phyloP scores from a whole-genome alignment of 1,140 invertebrate species.

The Trichogramma pretiosum region DNA sequence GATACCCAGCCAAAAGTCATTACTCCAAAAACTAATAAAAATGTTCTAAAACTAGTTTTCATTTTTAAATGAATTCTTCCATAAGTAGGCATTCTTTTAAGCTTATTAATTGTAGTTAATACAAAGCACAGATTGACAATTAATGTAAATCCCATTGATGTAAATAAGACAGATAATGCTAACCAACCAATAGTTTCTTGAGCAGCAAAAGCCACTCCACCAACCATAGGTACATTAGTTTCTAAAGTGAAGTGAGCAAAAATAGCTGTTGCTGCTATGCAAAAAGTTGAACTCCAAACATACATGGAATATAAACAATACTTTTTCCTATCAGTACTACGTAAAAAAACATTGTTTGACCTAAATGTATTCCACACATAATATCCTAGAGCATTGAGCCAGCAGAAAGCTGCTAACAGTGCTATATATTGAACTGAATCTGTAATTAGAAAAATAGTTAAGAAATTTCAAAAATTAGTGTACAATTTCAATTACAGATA shows the following conservation, averaged over 20 bases:
- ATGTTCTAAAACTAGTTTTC: conserved; percentile 74
- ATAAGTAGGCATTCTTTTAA: conserved; percentile 69
- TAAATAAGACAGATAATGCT: conserved; percentile 70
- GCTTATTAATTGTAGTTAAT: conserved; percentile 65
- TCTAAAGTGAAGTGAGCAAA: conserved; percentile 76
- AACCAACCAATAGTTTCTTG: conserved; percentile 58
- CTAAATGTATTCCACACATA: conserved; percentile 81
- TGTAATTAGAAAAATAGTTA: conserved; percentile 38
- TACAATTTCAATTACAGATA: not conserved
- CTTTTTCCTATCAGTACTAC: conserved; percentile 72
- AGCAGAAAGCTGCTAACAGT: conserved; percentile 69
- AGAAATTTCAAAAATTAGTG: not conserved
- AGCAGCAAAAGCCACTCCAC: conserved; percentile 23
- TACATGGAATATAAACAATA: conserved; percentile 78
- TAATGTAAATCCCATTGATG: conserved; percentile 67
- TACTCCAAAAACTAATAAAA: conserved; percentile 60
- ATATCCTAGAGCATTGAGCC: conserved; percentile 74
- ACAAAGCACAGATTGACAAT: conserved; percentile 70
- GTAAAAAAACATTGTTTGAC: conserved; percentile 70
- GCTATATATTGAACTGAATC: conserved; percentile 67
- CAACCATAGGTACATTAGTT: conserved; percentile 45
- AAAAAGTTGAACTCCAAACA: conserved; percentile 63
- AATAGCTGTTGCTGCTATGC: conserved; percentile 61
- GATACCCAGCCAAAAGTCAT: conserved; percentile 68
- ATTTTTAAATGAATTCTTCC: conserved; percentile 77